These are phyloP conservation scores for Pseudobourletiella spinata DNA, from an alignment of 1,140 invertebrate genomes.

Conservation along the genomic window DNA sequence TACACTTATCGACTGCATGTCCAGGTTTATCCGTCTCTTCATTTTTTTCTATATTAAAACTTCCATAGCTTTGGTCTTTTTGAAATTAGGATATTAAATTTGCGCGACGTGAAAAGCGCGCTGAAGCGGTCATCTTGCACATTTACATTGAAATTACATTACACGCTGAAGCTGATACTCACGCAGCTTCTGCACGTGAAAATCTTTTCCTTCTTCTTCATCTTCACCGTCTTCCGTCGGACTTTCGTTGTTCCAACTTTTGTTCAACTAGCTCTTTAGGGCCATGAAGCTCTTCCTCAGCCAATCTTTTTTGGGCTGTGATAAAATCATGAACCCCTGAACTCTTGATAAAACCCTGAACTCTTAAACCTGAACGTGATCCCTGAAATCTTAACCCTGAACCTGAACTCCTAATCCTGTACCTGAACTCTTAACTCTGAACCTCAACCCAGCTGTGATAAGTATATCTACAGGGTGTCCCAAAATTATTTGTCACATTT, in stretches of 20 bases:
- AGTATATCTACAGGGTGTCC: too few species aligned
- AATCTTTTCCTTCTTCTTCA: constrained; percentile 38
- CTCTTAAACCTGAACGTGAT: too few species aligned
- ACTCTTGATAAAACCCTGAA: too few species aligned
- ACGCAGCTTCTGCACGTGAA: constrained; percentile 73
- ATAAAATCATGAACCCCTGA: too few species aligned
- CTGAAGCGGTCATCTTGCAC: constrained; percentile 71
- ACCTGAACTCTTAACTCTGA: too few species aligned
- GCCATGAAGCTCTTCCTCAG: constrained; percentile 81
- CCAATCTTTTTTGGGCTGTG: constrained; percentile 74
- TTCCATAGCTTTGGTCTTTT: constrained; percentile 82
- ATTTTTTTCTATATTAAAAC: constrained; percentile 71
- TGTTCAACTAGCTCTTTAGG: constrained; percentile 56
- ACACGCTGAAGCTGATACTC: constrained; percentile 89
- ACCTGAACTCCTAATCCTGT: too few species aligned
- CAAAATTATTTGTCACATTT: too few species aligned
- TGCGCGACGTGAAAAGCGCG: constrained; percentile 73
- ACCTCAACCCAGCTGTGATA: too few species aligned
- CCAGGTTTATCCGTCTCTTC: constrained; percentile 49
- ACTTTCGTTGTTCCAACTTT: constrained; percentile 32
- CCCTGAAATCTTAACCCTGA: too few species aligned
- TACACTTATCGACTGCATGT: not conserved
- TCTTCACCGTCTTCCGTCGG: constrained; percentile 43
- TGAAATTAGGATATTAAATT: constrained; percentile 80
- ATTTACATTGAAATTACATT: constrained; percentile 71